Base-by-base conservation (phyloP, 53 echinoderm and acorn worm species). In the Glandiceps talaboti region DNA sequence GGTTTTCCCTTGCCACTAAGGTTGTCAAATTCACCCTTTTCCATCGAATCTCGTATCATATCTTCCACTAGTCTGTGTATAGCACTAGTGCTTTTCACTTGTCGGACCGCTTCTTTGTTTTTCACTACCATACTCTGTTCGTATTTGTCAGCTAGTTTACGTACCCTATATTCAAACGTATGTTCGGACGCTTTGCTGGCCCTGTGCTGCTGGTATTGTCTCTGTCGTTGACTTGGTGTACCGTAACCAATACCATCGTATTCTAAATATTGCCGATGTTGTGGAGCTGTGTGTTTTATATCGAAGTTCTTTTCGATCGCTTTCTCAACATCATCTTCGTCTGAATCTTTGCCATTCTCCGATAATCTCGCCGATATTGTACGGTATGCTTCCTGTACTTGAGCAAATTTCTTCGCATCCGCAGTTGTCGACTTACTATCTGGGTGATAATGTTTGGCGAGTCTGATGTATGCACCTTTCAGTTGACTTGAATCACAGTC, bases 21-120 rank as follows among this genome's bases (percentile, higher is more conserved):
- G 31, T 94, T 89, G 64, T 94, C 89, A 84, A 94, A 94, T 33
- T 94, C 94, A 28, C 94, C 94, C 31, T 89, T 91, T 14, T 86
- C 89, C 87, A 91, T 91, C 0, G 94, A 91, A 1, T 94, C 88
- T 33, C 88, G 89, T 30, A 91, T 84, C 74, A 94, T 73, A 74
- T 94, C 94, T 73, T 94, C 94, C 0, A 94, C 94, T 28, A 94
- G 81, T 30, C 94, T 86, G 30, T 94, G 91, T 27, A 94, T 90
- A 29, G 85, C 85, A 77, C 90, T 94, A 1, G 91, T 87, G 12
- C 85, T 85, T 79, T 91, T 86, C 73, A 86, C 81, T 85, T 91
- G 82, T 33, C 84, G 84, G 14, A 88, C 89, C 14, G 85, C 88
- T 32, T 84, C 83, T 73, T 88, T 94, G 75, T 94, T 82, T 75